Percentiles rank a stretch among this genome's conserved stretches.
Conservation (phyloP, 2,113 vertebrate species). For the Tragelaphus scriptus region DNA sequence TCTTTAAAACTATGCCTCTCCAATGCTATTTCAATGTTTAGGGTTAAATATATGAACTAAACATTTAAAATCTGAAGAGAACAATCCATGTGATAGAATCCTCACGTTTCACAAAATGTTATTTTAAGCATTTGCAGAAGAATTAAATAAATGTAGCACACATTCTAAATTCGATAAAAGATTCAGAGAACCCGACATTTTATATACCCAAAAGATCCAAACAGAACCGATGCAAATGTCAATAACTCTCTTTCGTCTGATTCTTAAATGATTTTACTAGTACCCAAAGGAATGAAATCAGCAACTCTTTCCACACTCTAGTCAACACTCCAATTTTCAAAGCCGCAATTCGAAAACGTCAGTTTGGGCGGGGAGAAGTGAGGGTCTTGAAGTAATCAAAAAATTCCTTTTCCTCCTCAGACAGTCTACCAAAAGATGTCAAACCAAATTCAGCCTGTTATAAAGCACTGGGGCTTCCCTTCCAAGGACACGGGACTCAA, state of each 20-base stretch:
- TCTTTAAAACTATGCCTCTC: constrained; percentile 49
- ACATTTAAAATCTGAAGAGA: constrained; percentile 59
- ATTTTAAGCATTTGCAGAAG: constrained; percentile 58
- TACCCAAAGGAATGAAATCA: constrained; percentile 63
- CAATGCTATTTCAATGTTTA: constrained; percentile 48
- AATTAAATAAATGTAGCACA: constrained; percentile 54
- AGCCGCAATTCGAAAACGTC: constrained; percentile 60
- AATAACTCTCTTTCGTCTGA: constrained; percentile 41
- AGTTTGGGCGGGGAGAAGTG: constrained; percentile 17
- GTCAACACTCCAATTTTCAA: constrained; percentile 64
- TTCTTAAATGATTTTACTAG: constrained; percentile 66
- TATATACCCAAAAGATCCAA: constrained; percentile 47
- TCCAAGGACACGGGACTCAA: constrained; percentile 49
- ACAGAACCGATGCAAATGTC: constrained; percentile 52
- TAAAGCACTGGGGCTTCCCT: constrained; percentile 32
- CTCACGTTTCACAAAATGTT: constrained; percentile 43
- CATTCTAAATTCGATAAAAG: constrained; percentile 55
- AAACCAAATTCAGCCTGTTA: constrained; percentile 56
- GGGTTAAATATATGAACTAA: constrained; percentile 52
- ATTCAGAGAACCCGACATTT: constrained; percentile 60
- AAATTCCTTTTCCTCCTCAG: constrained; percentile 12
- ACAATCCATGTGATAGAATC: constrained; percentile 43
- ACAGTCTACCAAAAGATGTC: constrained; percentile 49
- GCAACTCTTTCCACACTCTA: constrained; percentile 50
- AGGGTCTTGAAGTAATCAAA: constrained; percentile 44